Evolutionary conservation across 2,797 vertebrate species (phyloP), one percentile per base, ranked within the genome.

Genomic region (Crenichthys baileyi): DNA sequence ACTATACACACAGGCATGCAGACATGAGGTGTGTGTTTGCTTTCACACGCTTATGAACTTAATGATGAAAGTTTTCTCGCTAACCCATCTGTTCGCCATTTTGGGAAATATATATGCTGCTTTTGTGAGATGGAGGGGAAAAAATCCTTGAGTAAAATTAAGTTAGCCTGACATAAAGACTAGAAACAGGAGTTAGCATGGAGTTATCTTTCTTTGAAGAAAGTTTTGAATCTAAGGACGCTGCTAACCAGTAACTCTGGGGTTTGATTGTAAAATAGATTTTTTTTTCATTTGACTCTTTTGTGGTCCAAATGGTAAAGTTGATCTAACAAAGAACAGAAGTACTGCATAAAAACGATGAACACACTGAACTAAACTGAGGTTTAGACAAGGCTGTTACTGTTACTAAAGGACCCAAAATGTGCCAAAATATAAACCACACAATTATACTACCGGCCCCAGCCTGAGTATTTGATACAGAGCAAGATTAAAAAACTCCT

Each of bases 31-130:
- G 79, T 73, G 78, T 74, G 72, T 86, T 84, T 84, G 78, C 46
- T 72, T 76, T 86, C 80, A 87, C 88, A 90, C 79, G 75, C 77
- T 44, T 76, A 87, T 79, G 78, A 81, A 84, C 79, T 83, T 82
- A 79, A 85, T 65, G 53, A 77, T 70, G 75, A 85, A 90, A 86
- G 63, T 72, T 84, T 76, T 67, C 70, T 50, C 1, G 16, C 68
- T 83, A 65, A 79, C 73, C 78, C 79, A 78, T 85, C 86, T 89
- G 79, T 86, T 82, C 12, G 44, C 24, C 41, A 0, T 75, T 79
- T 83, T 50, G 5, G 46, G 6, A 46, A 70, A 63, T 29, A 41
- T 0, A 5, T 13, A 48, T 75, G 65, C 70, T 73, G 12, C 72
- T 75, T 83, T 22, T 77, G 36, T 26, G 51, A 65, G 39, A 4